Evolutionary conservation across 2,888 invertebrate species (phyloP).

Genomic region (Orthonevra nobilis): DNA sequence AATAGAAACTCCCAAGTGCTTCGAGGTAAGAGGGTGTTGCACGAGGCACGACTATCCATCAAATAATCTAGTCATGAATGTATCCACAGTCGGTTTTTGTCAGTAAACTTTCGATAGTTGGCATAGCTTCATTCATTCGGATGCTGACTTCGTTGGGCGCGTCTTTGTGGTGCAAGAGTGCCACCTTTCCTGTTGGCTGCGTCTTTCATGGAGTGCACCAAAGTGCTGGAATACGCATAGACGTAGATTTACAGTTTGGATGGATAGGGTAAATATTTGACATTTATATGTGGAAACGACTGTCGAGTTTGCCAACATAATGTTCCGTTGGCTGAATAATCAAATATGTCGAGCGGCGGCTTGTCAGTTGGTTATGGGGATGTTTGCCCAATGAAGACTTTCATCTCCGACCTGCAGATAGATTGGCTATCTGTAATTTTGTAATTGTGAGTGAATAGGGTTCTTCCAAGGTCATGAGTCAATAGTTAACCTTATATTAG

Average conservation of each 20-base stretch:
- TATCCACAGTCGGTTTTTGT: constrained; percentile 44
- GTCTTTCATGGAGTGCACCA: constrained; percentile 43
- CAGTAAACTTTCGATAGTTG: constrained; percentile 64
- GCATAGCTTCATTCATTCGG: constrained; percentile 18
- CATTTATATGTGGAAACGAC: constrained; percentile 34
- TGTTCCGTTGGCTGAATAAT: constrained; percentile 53
- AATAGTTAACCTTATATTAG: too few species aligned
- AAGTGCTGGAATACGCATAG: constrained; percentile 4
- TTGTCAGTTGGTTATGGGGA: background rate
- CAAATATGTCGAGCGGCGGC: constrained; percentile 38
- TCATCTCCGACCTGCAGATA: too few species aligned
- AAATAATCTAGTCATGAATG: too few species aligned
- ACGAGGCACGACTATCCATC: background rate
- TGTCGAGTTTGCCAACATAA: constrained; percentile 40
- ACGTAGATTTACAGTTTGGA: constrained; percentile 28
- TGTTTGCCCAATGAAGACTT: constrained; percentile 4
- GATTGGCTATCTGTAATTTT: too few species aligned
- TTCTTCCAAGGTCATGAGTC: too few species aligned
- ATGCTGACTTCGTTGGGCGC: constrained; percentile 36
- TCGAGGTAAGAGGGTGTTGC: constrained; percentile 41
- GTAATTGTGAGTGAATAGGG: too few species aligned
- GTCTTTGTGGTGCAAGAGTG: constrained; percentile 15
- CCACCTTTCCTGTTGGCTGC: constrained; percentile 35
- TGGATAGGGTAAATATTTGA: constrained; percentile 54
- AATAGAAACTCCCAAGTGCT: constrained; percentile 58